These are phyloP conservation scores for Hiodon alosoides DNA, from an alignment of 2,113 vertebrate genomes.

Conservation along the genomic window DNA sequence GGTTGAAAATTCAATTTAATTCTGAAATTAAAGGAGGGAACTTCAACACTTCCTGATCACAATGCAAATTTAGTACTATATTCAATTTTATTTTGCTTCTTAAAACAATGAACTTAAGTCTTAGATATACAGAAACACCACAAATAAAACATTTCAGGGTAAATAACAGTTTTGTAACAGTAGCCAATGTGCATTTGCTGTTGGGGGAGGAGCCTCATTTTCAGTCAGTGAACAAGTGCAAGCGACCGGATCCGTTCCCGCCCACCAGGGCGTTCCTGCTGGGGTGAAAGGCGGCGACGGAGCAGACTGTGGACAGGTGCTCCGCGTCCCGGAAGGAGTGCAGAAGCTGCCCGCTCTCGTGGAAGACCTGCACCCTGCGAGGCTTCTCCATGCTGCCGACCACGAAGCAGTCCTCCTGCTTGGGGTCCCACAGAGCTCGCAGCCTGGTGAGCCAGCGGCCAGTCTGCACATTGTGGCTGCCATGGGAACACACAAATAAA, in stretches of 20 bases:
- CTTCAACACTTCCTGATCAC: too few species aligned
- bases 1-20: too few species aligned
- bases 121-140: too few species aligned
- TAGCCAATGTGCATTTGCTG: not conserved
- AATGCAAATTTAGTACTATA: too few species aligned
- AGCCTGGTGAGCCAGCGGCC: conserved; percentile 72
- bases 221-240: conserved; percentile 69
- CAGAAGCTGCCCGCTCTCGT: conserved; percentile 56
- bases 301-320: conserved; percentile 64
- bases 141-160: too few species aligned
- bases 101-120: too few species aligned
- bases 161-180: too few species aligned
- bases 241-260: conserved; percentile 69
- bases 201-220: not conserved
- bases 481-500: not conserved
- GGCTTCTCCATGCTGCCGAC: conserved; percentile 69
- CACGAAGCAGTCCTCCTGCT: conserved; percentile 73
- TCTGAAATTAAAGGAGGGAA: too few species aligned
- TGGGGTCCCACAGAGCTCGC: conserved; percentile 82
- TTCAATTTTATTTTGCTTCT: too few species aligned
- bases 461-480: conserved; percentile 67
- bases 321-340: conserved; percentile 57
- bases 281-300: conserved; percentile 72
- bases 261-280: conserved; percentile 65
- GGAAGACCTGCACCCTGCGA: conserved; percentile 64